Evolutionary conservation across 1,140 invertebrate species (phyloP), one percentile per base, ranked within the genome.

Genomic region (Magallana ariakensis): DNA sequence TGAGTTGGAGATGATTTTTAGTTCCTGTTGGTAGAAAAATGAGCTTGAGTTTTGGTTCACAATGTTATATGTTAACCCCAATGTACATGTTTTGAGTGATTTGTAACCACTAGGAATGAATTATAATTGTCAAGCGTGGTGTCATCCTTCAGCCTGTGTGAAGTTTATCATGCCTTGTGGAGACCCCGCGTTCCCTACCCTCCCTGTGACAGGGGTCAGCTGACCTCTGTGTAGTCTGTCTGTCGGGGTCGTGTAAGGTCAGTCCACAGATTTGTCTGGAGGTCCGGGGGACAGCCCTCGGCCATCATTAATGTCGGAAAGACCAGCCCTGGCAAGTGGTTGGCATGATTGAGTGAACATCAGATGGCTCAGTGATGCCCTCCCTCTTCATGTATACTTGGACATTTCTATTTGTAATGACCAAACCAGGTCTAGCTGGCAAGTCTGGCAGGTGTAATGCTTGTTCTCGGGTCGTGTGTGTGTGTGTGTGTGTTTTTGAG

Each of bases 281-380:
- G 19, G 66, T 26, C 66, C 66, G 2, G 11, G 19, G 66, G 22
- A 26, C 66, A 26, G 66, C 66, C 66, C 66, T 26, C 22, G 66
- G 66, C 66, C 66, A 75, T 75, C 66, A 75, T 75, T 75, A 75
- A 75, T 26, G 66, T 75, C 66, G 9, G 19, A 75, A 75, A 26
- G 66, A 75, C 22, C 66, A 75, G 19, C 58, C 15, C n/a, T 60
- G 58, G 58, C 58, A n/a, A 60, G 58, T 75, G 66, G 19, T 15
- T 75, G 66, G 66, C 66, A 75, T 75, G 66, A 75, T 75, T 75
- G 66, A 75, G 19, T 75, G 66, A 75, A 7, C 66, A 26, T 19
- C 22, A 75, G 19, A 75, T 11, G 13, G 66, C 22, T 33, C 19
- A 13, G 66, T 75, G 19, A 19, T 75, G 11, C 19, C 33, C 10